A percentile compares a stretch with the other conserved stretches of the same genome.
Conservation (phyloP, 2,113 vertebrate genomes). For the Phoxinus phoxinus region DNA sequence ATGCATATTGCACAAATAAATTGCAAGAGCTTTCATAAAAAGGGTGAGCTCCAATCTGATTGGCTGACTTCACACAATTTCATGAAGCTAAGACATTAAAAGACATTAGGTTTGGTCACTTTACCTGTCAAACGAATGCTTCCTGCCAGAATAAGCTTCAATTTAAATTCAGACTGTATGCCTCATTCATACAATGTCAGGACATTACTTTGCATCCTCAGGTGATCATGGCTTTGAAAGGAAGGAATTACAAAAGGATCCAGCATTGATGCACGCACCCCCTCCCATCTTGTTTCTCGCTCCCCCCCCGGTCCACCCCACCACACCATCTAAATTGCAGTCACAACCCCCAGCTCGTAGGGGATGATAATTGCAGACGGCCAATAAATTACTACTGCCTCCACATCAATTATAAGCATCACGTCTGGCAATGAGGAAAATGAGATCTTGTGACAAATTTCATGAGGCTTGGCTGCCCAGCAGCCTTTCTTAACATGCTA, state of each 20-base stretch:
- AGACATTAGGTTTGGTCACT: not conserved
- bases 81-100: not conserved
- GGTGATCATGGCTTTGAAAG: constrained; percentile 53
- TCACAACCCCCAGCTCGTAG: constrained; percentile 82
- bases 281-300: constrained; percentile 19
- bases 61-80: not conserved
- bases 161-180: not conserved
- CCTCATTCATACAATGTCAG: not conserved
- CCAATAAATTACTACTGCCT: constrained; percentile 86
- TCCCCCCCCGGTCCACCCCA: constrained; percentile 51
- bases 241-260: constrained; percentile 60
- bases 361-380: constrained; percentile 84
- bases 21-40: constrained; percentile 2
- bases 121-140: not conserved
- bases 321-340: constrained; percentile 81
- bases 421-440: constrained; percentile 86
- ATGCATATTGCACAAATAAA: not conserved
- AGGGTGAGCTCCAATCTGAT: not conserved
- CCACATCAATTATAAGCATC: constrained; percentile 87
- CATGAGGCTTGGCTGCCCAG: constrained; percentile 84
- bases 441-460: constrained; percentile 89
- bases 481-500: constrained; percentile 86
- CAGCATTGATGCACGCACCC: constrained; percentile 67
- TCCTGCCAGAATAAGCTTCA: not conserved
- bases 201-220: constrained; percentile 55